Percentiles rank a stretch among this genome's conserved stretches.
These are phyloP conservation scores for Chaetodon trifascialis DNA, from an alignment of 2,113 vertebrate genomes.

Conservation along the genomic window DNA sequence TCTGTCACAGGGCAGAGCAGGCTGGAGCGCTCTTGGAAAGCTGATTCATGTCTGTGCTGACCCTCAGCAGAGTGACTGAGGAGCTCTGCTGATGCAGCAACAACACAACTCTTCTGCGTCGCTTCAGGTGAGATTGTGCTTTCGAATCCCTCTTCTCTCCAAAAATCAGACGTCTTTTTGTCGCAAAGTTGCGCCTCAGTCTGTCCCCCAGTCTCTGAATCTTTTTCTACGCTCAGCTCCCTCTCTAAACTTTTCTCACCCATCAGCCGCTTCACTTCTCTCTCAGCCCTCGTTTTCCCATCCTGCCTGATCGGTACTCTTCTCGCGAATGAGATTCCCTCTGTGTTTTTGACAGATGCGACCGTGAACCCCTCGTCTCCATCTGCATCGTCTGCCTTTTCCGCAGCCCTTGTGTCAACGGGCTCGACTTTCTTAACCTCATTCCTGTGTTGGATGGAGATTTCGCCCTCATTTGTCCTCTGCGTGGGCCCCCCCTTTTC, in stretches of 20 bases:
- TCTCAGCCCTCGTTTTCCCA: conserved; percentile 61
- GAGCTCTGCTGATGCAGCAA: not conserved
- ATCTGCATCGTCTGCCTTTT: conserved; percentile 34
- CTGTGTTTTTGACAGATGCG: conserved; percentile 74
- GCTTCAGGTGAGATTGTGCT: conserved; percentile 18
- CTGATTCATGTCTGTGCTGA: conserved; percentile 46
- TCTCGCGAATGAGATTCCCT: conserved; percentile 77
- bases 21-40: conserved; percentile 60
- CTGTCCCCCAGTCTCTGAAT: conserved; percentile 12
- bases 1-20: conserved; percentile 52
- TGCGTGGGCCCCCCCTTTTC: not conserved
- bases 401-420: conserved; percentile 30
- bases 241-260: conserved; percentile 36
- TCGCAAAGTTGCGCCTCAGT: conserved; percentile 29
- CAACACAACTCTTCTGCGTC: not conserved
- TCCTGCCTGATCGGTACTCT: conserved; percentile 75
- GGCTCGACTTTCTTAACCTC: conserved; percentile 37
- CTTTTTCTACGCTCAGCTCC: conserved; percentile 43
- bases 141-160: conserved; percentile 41
- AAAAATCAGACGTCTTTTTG: conserved; percentile 14
- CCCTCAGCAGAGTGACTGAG: not conserved
- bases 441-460: conserved; percentile 24
- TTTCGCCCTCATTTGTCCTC: conserved; percentile 19
- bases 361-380: conserved; percentile 74
- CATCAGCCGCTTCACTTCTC: conserved; percentile 25